phyloP scores from a whole-genome alignment of 1,140 invertebrate species.

The Lethrus apterus region DNA sequence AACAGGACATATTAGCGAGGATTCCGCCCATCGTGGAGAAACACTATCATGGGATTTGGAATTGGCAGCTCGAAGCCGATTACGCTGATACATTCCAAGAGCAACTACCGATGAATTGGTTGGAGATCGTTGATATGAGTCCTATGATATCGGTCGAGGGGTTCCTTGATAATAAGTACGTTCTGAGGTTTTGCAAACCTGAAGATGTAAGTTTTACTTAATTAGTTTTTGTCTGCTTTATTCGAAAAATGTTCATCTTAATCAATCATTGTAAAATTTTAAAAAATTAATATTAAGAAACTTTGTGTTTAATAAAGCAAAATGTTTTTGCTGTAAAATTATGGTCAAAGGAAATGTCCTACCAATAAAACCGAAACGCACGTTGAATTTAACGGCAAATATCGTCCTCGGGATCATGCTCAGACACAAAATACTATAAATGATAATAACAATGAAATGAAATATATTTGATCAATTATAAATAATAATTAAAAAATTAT shows the following conservation, averaged over 20 bases:
- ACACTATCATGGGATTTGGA: slow-evolving; percentile 31
- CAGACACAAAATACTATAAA: too few relatives aligned
- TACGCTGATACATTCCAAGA: slow-evolving; percentile 35
- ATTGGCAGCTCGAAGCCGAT: slow-evolving; percentile 30
- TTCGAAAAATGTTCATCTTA: neutral
- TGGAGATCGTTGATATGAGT: slow-evolving; percentile 31
- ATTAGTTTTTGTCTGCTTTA: neutral
- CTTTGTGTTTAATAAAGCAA: too few relatives aligned
- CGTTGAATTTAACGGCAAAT: too few relatives aligned
- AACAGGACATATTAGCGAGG: slow-evolving; percentile 38
- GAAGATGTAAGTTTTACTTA: slow-evolving; percentile 30
- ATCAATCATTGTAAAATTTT: too few relatives aligned
- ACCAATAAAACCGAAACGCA: too few relatives aligned
- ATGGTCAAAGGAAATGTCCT: too few relatives aligned
- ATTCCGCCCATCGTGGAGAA: slow-evolving; percentile 34
- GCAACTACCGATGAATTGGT: slow-evolving; percentile 34
- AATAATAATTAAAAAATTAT: too few relatives aligned
- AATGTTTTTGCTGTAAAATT: too few relatives aligned
- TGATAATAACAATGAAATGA: too few relatives aligned
- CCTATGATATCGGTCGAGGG: slow-evolving; percentile 18
- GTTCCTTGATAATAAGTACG: slow-evolving; percentile 16
- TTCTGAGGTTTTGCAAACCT: slow-evolving; percentile 26
- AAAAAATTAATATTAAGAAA: too few relatives aligned
- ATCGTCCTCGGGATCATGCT: too few relatives aligned
- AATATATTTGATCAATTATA: too few relatives aligned